Conservation (phyloP, 2,113 vertebrate genomes). For the Scopus umbretta region DNA sequence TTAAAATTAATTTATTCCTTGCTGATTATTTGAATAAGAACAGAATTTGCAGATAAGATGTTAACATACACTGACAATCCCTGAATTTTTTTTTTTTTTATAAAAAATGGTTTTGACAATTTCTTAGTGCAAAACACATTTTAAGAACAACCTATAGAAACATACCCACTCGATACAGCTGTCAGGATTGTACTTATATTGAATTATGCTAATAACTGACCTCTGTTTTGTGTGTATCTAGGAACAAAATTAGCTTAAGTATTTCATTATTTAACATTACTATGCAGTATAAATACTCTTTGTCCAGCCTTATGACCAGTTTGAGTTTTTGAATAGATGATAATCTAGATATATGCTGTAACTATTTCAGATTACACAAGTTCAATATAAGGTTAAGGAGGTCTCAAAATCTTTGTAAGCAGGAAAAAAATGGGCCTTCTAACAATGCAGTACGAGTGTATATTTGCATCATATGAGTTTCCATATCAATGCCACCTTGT, state of each 20-base stretch:
- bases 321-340: background rate
- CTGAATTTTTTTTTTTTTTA: background rate
- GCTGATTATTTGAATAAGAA: background rate
- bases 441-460: background rate
- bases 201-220: background rate
- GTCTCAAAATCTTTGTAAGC: background rate
- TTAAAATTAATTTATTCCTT: background rate
- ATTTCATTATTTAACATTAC: conserved; percentile 16
- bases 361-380: conserved; percentile 3
- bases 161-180: background rate
- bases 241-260: background rate
- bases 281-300: conserved; percentile 2
- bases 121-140: background rate
- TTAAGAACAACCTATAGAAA: background rate
- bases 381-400: background rate
- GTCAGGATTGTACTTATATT: background rate
- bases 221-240: background rate
- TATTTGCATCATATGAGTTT: background rate
- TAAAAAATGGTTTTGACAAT: background rate
- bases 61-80: background rate
- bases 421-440: background rate
- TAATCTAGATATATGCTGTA: background rate
- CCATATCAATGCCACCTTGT: background rate
- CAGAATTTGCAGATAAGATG: background rate
- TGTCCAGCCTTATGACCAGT: background rate